Conservation (phyloP, 23 tunicate genomes). For the Diplosoma virens region DNA sequence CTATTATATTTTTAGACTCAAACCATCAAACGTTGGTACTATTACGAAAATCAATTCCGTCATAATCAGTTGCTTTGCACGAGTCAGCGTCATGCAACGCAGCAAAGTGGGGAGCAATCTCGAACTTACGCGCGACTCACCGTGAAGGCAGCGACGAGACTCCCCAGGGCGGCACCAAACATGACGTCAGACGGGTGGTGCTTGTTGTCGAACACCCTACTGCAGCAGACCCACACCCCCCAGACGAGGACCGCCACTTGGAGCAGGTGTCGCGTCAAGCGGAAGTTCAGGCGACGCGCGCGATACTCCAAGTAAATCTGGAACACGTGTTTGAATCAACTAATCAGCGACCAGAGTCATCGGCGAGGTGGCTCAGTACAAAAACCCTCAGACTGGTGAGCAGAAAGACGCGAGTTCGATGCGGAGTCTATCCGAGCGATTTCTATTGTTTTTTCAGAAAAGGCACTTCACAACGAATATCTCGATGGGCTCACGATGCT, state of each 20-base stretch:
- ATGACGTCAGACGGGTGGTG: slow-evolving; percentile 65
- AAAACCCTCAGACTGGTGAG: background rate
- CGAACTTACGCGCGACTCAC: too few species aligned
- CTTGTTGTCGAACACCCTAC: slow-evolving; percentile 65
- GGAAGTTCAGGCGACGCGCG: slow-evolving; percentile 4
- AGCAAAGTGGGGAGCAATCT: too few species aligned
- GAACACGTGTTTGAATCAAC: background rate
- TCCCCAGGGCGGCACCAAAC: slow-evolving; percentile 54
- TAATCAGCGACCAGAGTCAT: background rate
- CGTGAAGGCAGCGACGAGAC: slow-evolving; percentile 30
- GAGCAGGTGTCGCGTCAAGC: slow-evolving; percentile 43
- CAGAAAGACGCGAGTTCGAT: background rate
- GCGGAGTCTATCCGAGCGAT: too few species aligned
- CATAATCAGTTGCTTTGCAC: too few species aligned
- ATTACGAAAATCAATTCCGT: too few species aligned
- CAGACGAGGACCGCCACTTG: slow-evolving; percentile 50
- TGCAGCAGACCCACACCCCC: slow-evolving; percentile 66
- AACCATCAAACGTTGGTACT: too few species aligned
- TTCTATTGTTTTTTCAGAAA: too few species aligned
- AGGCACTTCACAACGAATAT: too few species aligned
- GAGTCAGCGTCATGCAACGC: too few species aligned
- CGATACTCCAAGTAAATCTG: slow-evolving; percentile 19
- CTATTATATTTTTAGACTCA: too few species aligned
- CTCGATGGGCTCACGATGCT: too few species aligned
- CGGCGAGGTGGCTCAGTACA: background rate